Conservation (phyloP, 30 jellyfish, hydroid and myxozoan species). For the Sanderia malayensis region DNA sequence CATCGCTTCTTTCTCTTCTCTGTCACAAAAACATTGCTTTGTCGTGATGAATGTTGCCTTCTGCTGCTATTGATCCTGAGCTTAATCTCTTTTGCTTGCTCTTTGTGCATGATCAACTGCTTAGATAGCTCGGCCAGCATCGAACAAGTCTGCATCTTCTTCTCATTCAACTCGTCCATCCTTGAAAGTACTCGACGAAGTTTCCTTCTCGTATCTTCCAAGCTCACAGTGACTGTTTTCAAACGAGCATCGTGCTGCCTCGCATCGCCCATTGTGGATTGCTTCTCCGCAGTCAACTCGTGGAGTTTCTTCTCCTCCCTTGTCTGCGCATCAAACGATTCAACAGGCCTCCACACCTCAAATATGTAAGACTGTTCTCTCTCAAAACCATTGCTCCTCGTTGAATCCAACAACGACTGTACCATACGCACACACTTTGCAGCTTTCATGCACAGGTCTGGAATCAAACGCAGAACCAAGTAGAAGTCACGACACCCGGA, state of each 20-base stretch:
- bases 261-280: not conserved
- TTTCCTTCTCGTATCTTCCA: constrained; percentile 5
- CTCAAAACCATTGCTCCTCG: constrained; percentile 33
- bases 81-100: constrained; percentile 19
- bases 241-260: not conserved
- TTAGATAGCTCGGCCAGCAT: not conserved
- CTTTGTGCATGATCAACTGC: not conserved
- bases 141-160: not conserved
- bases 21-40: not conserved
- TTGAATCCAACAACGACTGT: constrained; percentile 30
- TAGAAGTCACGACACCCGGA: constrained; percentile 63
- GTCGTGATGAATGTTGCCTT: not conserved
- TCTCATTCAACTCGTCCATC: not conserved
- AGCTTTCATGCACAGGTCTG: constrained; percentile 68
- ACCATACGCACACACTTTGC: constrained; percentile 58
- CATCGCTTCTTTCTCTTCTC: constrained; percentile 22
- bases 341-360: constrained; percentile 64
- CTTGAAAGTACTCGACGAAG: not conserved
- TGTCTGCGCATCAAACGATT: constrained; percentile 28
- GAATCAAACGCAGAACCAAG: constrained; percentile 54
- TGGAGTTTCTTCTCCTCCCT: constrained; percentile 44
- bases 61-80: not conserved
- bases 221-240: constrained; percentile 8
- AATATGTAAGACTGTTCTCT: constrained; percentile 42
- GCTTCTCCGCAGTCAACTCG: constrained; percentile 32